Base-by-base conservation (phyloP, 2,797 vertebrate species). In the Ambastaia sidthimunki region DNA sequence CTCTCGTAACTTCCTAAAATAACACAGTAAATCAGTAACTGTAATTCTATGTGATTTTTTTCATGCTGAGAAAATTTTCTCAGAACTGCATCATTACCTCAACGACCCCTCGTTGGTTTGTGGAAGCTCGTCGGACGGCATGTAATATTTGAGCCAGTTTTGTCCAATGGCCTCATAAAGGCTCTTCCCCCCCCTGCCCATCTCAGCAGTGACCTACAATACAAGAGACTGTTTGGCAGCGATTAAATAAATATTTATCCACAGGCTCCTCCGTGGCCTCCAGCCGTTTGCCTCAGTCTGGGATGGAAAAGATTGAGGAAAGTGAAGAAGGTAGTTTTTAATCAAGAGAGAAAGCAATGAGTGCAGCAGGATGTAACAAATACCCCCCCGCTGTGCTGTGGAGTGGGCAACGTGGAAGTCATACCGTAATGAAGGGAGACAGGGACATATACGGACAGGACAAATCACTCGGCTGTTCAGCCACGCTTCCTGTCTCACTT, bases 351-450 rank as follows among this genome's bases (percentile, higher is more conserved):
- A 65, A 85, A 73, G 13, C 83, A 83, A 81, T 31, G 12, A 77
- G 37, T 37, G 60, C 84, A 83, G 76, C 85, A 88, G 88, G 76
- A 84, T 79, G 81, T 79, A 78, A 83, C 77, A 80, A 88, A 90
- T 80, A 88, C 87, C 57, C 72, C 60, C 11, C 25, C 31, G 86
- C 86, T 50, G 84, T 85, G 88, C 63, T 44, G 74, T 74, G 48
- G 69, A 68, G 80, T 67, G 83, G 77, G 84, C 82, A 78, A 81
- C 85, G 84, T 87, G 87, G 88, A 18, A 73, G 87, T 79, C 82
- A 84, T 78, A 83, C 89, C 89, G 90, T 92, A 89, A 91, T 88
- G 86, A 87, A 89, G 86, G 85, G 65, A 83, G 74, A 88, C 85
- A 83, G 84, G 74, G 84, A 90, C 88, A 90, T 82, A 50, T 79